A percentile compares a stretch with the other conserved stretches of the same genome.
phyloP scores from a whole-genome alignment of 2,113 vertebrate species.

The Ageneiosus marmoratus region DNA sequence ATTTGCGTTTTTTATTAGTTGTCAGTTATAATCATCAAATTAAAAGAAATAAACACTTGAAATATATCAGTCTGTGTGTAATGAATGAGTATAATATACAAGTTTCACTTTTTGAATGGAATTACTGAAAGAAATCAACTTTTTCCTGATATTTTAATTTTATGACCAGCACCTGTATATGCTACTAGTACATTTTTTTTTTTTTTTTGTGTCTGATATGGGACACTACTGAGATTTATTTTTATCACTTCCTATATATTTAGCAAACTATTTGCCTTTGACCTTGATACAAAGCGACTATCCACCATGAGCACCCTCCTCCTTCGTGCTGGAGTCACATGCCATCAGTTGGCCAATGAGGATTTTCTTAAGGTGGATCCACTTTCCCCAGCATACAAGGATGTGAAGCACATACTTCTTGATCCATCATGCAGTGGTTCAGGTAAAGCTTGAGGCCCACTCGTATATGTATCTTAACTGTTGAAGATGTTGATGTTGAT shows the following conservation, averaged over 20 bases:
- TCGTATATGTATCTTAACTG: not conserved
- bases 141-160: no score
- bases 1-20: no score
- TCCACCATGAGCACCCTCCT: slow-evolving; percentile 91
- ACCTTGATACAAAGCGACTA: slow-evolving; percentile 86
- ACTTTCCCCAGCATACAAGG: slow-evolving; percentile 70
- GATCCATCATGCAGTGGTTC: slow-evolving; percentile 97
- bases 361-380: slow-evolving; percentile 89
- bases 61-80: no score
- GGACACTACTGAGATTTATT: not conserved
- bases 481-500: not conserved
- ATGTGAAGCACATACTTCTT: slow-evolving; percentile 83
- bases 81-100: no score
- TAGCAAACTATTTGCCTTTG: slow-evolving; percentile 90
- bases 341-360: slow-evolving; percentile 82
- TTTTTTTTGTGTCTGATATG: not conserved
- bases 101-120: no score
- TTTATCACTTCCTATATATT: not conserved
- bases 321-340: slow-evolving; percentile 83
- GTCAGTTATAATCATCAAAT: no score
- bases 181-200: not conserved
- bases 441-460: slow-evolving; percentile 69
- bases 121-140: no score
- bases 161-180: no score
- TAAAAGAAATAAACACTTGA: no score